Evolutionary conservation across 2,888 invertebrate species (phyloP).

Genomic region (Polymixis flavicincta): DNA sequence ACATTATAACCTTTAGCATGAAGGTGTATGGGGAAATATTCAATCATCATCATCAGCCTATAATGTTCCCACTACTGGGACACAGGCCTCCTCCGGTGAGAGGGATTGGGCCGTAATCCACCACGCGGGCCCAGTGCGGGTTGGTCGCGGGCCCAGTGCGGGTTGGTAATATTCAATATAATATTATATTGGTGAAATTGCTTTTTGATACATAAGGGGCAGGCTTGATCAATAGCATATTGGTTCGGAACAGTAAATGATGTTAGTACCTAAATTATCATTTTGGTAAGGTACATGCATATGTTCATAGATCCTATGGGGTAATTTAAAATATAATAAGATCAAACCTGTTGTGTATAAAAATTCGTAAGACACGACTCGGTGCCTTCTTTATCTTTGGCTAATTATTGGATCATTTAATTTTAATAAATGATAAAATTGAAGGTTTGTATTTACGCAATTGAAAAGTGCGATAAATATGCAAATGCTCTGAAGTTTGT

Average conservation of each 20-base stretch:
- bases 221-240: constrained; percentile 68
- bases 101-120: too few relatives aligned
- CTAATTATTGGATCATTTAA: not conserved
- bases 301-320: not conserved
- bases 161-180: constrained; percentile 46
- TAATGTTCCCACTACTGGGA: too few relatives aligned
- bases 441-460: not conserved
- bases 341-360: not conserved
- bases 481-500: not conserved
- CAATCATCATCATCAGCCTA: too few relatives aligned
- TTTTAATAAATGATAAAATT: not conserved
- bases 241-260: constrained; percentile 64
- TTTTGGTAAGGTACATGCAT: constrained; percentile 37
- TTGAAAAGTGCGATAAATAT: not conserved
- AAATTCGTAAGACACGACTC: not conserved
- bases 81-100: too few relatives aligned
- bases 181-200: constrained; percentile 14
- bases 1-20: constrained; percentile 37
- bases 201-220: constrained; percentile 44
- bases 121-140: too few relatives aligned
- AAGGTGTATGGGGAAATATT: constrained; percentile 50
- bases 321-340: not conserved
- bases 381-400: not conserved
- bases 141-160: too few relatives aligned
- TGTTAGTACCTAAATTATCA: constrained; percentile 25